Base-by-base conservation (phyloP, 1,140 invertebrate genomes). In the Heliothis subflexa region DNA sequence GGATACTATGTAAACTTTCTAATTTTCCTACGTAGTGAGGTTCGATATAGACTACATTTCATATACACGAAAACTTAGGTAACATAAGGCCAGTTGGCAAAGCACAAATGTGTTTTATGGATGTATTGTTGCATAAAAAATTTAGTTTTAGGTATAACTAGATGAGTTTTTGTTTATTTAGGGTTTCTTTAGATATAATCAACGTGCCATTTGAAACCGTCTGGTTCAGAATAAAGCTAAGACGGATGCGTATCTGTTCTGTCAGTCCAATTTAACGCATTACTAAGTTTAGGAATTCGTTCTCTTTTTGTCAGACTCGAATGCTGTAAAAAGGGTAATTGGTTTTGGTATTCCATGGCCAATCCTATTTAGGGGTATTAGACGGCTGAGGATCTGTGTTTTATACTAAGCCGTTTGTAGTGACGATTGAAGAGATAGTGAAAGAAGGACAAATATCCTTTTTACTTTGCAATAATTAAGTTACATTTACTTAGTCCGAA, bases 251-350 rank as follows among this genome's bases (percentile, higher is more conserved):
- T 57, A 40, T 57, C 45, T 52, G 47, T 50, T 21, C 47, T 54
- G n/a, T 57, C 54, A 57, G 54, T 47, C 18, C 54, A 57, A 72
- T 59, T 72, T 72, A 55, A 72, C 54, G 70, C 70, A 57, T 72
- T 72, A 45, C 70, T 57, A 72, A 72, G 33, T 55, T 72, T 16
- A 72, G 68, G 68, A 72, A 72, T 72, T 59, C 57, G 54, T 12
- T 72, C 54, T 57, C 52, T 55, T 72, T 47, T 72, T 45, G n/a
- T 72, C 54, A 18, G 49, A 52, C 25, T 72, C 18, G 11, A 11
- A 11, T 11, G 28, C 54, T 72, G 70, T 72, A 59, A 72, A 70
- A 55, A 57, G 70, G 25, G 70, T 40, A 72, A 72, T 57, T 25
- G 52, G 33, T 21, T 55, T 72, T 45, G n/a, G 54, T 55, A 54